Base-by-base conservation (phyloP, 2,888 invertebrate species). In the Ornithoptera alexandrae region DNA sequence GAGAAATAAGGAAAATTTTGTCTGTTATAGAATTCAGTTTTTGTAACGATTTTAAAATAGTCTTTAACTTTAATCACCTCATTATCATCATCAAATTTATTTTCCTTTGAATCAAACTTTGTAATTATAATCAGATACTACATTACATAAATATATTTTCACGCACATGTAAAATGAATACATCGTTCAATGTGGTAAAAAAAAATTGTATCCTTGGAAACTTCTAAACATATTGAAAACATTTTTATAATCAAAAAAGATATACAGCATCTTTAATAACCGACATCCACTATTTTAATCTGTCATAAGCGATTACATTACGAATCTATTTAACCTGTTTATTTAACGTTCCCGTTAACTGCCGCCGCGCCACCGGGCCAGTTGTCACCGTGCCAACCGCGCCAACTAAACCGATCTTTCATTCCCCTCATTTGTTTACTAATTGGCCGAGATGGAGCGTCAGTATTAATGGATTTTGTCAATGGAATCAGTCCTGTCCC, bases 401-500 rank as follows among this genome's bases (percentile, higher is more conserved):
- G 91, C 91, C 90, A 90, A 85, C 87, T 78, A 82, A 82, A 81
- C 78, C 82, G 81, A 88, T 90, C 90, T 92, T 91, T 92, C 92
- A 89, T 81, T 86, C 80, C 88, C 74, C 85, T 88, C 90, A 89
- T 92, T 89, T 91, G 91, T 89, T 90, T 89, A 90, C 90, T 88
- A 90, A 92, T 90, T 86, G 87, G 81, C 79, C 78, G 77, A 74
- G 84, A 85, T 83, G 80, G 84, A 81, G 77, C 78, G 80, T 79
- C 81, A 79, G 86, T 84, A 84, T 90, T 91, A 92, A 92, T 92
- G 91, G 90, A 90, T 86, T 89, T 89, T 89, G 90, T 92, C 90
- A 90, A 89, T 90, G 88, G 79, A 79, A 83, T 81, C 80, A 76
- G 81, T 80, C 81, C 80, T 82, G 78, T 77, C 77, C 78, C 78